Conservation (phyloP, 2,113 vertebrate species). For the Clarias macrocephalus region DNA sequence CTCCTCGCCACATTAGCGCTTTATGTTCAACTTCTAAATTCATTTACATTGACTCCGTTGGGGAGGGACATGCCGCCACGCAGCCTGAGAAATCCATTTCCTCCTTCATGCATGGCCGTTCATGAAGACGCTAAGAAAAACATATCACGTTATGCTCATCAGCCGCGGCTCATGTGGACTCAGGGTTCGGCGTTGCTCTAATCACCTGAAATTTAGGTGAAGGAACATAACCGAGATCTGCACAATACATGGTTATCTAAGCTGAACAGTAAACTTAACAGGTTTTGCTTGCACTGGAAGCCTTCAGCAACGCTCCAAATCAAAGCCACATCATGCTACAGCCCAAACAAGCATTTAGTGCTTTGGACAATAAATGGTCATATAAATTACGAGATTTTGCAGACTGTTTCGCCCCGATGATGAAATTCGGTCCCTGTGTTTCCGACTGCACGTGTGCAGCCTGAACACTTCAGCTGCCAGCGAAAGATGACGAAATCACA, state of each 20-base stretch:
- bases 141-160: background rate
- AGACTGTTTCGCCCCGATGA: conserved; percentile 47
- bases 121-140: background rate
- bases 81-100: conserved; percentile 28
- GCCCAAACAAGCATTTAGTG: background rate
- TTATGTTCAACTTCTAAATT: conserved; percentile 48
- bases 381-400: conserved; percentile 64
- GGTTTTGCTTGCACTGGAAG: background rate
- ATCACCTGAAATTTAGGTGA: background rate
- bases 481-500: conserved; percentile 65
- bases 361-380: conserved; percentile 60
- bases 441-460: conserved; percentile 61
- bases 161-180: background rate
- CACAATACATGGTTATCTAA: background rate
- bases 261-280: background rate
- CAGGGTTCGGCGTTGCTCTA: background rate
- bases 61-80: background rate
- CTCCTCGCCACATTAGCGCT: conserved; percentile 36
- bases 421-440: conserved; percentile 58
- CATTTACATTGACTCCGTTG: conserved; percentile 43
- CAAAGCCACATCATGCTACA: background rate
- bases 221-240: background rate
- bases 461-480: conserved; percentile 60
- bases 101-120: background rate
- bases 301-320: background rate